Percentiles rank a stretch among this genome's conserved stretches.
phyloP scores from a whole-genome alignment of 2,113 vertebrate species.

The Delphinus delphis region DNA sequence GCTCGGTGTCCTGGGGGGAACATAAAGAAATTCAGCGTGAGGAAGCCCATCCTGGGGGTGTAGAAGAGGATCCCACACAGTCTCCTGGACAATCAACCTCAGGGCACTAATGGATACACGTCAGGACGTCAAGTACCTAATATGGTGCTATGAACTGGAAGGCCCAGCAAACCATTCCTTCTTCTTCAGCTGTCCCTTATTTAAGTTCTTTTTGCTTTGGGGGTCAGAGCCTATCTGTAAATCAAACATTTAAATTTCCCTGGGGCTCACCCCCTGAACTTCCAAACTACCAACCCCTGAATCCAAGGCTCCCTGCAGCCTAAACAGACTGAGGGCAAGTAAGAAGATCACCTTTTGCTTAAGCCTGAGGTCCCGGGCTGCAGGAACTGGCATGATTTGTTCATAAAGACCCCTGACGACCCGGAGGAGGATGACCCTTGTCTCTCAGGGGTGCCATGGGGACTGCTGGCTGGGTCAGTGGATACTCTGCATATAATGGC shows the following conservation, averaged over 20 bases:
- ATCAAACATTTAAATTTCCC: not conserved
- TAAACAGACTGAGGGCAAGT: not conserved
- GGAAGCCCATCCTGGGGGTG: no score
- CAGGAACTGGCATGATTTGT: not conserved
- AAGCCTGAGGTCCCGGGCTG: no score
- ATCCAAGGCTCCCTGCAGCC: not conserved
- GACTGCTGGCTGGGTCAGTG: not conserved
- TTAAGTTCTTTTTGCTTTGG: not conserved
- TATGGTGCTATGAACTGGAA: accelerated
- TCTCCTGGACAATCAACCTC: not conserved
- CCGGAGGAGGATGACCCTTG: not conserved
- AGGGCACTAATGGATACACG: accelerated
- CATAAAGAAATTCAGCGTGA: not conserved
- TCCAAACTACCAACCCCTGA: not conserved
- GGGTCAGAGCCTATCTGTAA: not conserved
- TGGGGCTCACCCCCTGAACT: not conserved
- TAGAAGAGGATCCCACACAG: accelerated
- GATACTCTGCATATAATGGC: not conserved
- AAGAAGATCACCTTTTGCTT: not conserved
- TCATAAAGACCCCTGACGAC: not conserved
- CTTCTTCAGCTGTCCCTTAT: not conserved
- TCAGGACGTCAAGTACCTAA: accelerated
- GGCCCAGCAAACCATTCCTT: not conserved
- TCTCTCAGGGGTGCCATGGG: not conserved
- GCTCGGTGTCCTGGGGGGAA: accelerated